Base-by-base conservation (phyloP, 2,888 invertebrate species). In the Caenorhabditis virilis region DNA sequence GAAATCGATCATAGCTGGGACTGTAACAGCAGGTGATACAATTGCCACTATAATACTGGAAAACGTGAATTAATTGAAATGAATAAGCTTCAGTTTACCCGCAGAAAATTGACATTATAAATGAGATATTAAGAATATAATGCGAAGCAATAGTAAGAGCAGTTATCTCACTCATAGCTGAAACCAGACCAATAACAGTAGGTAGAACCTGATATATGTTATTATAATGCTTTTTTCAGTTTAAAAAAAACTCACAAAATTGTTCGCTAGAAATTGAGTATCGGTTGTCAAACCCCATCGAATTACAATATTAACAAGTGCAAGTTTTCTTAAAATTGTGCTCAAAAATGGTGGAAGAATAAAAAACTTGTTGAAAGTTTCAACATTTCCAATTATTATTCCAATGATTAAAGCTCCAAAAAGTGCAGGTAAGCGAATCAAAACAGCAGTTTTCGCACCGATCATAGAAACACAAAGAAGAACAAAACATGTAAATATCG, bases 401-500 rank as follows among this genome's bases (percentile, higher is more conserved):
- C 58, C 58, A 7, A 58, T 20, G 1, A 45, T 25, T 9, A 58
- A 25, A 9, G 36, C 38, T 57, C 59, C 60, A 41, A 59, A 65
- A 9, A 65, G 41, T 15, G 60, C 52, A 5, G 66, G 66, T 9
- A 66, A 16, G 25, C 55, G 46, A 46, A 66, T 20, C 1, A 61
- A 33, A 20, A 61, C 53, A 4, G 61, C 48, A 4, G 50, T 11
- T 42, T 53, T 61, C 16, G 48, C 58, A 20, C 47, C 66, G 15
- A 61, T 36, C 11, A 66, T 45, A 33, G 55, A 49, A 42, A 42
- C 52, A 16, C 55, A 43, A 0, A 66, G 45, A 23, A 66, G 57
- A 6, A 66, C 27, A 20, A 66, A 66, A 11, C 61, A 27, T 2
- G 57, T 47, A 20, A 66, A 57, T 7, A 61, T 66, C 9, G 66